Percentiles rank a stretch among this genome's conserved stretches.
These are phyloP conservation scores for Hemibagrus guttatus DNA, from an alignment of 2,797 vertebrate species.

Conservation along the genomic window DNA sequence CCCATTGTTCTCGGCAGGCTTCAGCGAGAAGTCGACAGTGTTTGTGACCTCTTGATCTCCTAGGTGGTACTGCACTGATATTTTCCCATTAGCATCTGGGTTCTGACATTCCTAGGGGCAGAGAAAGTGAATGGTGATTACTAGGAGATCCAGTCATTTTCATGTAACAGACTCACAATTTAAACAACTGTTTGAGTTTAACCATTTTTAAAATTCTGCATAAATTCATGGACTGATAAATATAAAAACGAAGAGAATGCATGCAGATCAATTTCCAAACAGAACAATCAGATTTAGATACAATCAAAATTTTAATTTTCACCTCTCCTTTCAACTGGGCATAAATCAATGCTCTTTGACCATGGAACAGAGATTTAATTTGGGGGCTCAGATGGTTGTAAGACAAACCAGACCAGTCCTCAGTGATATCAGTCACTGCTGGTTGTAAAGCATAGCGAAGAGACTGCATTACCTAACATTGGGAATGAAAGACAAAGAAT, in stretches of 20 bases:
- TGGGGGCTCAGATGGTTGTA: slow-evolving; percentile 71
- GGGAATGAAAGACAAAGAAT: slow-evolving; percentile 4
- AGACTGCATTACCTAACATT: slow-evolving; percentile 75
- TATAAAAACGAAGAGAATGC: not conserved
- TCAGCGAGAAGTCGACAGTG: slow-evolving; percentile 69
- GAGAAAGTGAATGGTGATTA: not conserved
- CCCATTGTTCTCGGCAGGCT: too few species aligned
- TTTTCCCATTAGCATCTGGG: slow-evolving; percentile 62
- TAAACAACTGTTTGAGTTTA: too few species aligned
- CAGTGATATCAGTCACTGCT: slow-evolving; percentile 63
- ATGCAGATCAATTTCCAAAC: not conserved
- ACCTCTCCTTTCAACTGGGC: slow-evolving; percentile 70
- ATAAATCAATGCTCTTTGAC: slow-evolving; percentile 78
- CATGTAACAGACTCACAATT: not conserved
- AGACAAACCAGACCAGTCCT: slow-evolving; percentile 69
- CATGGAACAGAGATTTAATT: slow-evolving; percentile 75
- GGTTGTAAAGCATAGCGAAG: slow-evolving; percentile 79
- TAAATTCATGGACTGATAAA: not conserved
- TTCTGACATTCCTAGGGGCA: slow-evolving; percentile 60
- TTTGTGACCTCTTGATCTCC: slow-evolving; percentile 68
- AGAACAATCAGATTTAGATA: not conserved
- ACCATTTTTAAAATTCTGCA: not conserved
- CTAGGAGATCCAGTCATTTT: not conserved
- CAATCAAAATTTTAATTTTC: not conserved
- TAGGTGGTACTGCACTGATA: slow-evolving; percentile 73